Conservation (phyloP, 2,113 vertebrate genomes). For the Limanda limanda region DNA sequence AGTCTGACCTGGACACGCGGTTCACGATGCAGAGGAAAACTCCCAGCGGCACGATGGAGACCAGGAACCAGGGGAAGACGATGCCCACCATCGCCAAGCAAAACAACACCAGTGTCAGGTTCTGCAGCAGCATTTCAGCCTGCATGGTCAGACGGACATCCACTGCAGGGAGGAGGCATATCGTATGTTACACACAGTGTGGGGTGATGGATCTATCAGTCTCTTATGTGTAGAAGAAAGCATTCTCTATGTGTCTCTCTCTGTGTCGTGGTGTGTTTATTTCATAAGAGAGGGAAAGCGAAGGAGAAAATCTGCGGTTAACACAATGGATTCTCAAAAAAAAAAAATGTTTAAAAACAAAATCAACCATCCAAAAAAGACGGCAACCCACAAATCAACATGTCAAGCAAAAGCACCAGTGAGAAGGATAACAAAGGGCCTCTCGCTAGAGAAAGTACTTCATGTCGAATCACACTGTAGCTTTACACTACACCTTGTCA, state of each 20-base stretch:
- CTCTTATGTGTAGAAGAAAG: neutral
- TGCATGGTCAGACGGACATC: constrained; percentile 86
- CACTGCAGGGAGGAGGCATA: constrained; percentile 71
- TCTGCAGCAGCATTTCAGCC: constrained; percentile 86
- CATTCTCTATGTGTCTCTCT: neutral
- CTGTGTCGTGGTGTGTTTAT: neutral
- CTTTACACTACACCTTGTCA: constrained; percentile 61
- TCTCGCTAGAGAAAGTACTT: constrained; percentile 36
- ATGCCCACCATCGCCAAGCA: constrained; percentile 82
- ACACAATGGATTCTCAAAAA: neutral
- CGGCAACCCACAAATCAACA: constrained; percentile 23
- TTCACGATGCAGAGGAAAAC: constrained; percentile 82
- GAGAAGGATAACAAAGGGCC: constrained; percentile 44
- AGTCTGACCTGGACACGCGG: constrained; percentile 83
- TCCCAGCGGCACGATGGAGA: constrained; percentile 82
- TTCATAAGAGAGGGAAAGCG: neutral
- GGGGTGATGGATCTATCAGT: neutral
- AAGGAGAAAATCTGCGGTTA: neutral
- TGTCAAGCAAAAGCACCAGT: constrained; percentile 50
- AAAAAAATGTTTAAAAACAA: constrained; percentile 10
- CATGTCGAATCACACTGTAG: constrained; percentile 50
- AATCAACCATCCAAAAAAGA: constrained; percentile 16
- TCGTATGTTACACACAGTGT: constrained; percentile 20
- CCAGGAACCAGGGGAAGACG: constrained; percentile 87
- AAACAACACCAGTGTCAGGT: constrained; percentile 84